Base-by-base conservation (phyloP, 35 echinoderm and acorn worm species). In the Apostichopus californicus region DNA sequence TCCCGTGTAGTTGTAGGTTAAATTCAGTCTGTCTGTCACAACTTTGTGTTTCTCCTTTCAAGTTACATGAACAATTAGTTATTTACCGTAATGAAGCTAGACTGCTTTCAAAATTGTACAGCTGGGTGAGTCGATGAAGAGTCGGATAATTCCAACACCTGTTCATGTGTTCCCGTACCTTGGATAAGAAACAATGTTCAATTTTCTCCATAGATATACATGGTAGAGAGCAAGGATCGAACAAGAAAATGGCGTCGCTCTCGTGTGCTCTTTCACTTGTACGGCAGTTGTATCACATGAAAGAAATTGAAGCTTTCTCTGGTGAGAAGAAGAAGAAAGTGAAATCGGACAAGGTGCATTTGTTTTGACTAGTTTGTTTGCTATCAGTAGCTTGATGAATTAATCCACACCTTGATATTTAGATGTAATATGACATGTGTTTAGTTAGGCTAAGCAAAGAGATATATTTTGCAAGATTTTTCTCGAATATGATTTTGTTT, bases 171-270 rank as follows among this genome's bases (percentile, higher is more conserved):
- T 20, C 24, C 1, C 22, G 25, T 73, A 20, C 57, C n/a, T 0
- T 26, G 10, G 6, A 15, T 89, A 0, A n/a, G 11, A 56, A 8
- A 53, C 1, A 20, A 77, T 4, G 25, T 90, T 25, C n/a, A 46
- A 46, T 46, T 46, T 3, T 46, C 34, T 9, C 81, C 14, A 15
- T 64, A 98, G 96, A 87, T 1, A 93, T 98, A 57, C 96, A 98
- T 96, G 95, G 90, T 12, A 85, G 97, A 77, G 97, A 98, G 84
- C 95, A 96, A 68, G 97, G 97, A 5, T 98, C 97, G 53, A 98
- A 98, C 73, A 98, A 98, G 93, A 98, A 98, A 93, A 96, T 90
- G 21, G 97, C 97, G 0, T 98, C 97, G 1, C 57, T 96, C 11
- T 94, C 97, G 5, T 98, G 97, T 88, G 95, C 97, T 17, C 93